Conservation (phyloP, 2,797 vertebrate genomes). For the Trachurus trachurus region DNA sequence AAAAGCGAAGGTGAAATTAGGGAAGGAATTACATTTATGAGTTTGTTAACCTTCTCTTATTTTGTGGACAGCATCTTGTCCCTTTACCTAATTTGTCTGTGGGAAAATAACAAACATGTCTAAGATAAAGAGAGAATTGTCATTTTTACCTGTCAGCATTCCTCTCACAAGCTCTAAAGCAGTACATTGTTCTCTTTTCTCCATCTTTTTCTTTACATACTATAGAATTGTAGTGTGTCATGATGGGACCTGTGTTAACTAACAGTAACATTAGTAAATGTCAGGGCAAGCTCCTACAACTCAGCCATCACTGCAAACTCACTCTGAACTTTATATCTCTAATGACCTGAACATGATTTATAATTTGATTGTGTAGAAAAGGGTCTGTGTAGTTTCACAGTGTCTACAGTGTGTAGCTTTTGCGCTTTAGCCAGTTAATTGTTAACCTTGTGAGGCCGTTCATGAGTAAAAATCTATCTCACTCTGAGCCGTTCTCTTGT, state of each 20-base stretch:
- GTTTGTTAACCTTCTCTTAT: not conserved
- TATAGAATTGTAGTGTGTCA: not conserved
- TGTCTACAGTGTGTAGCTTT: not conserved
- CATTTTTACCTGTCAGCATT: constrained; percentile 1
- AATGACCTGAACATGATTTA: not conserved
- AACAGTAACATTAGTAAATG: constrained; percentile 42
- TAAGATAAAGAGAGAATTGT: not conserved
- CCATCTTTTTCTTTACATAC: too few species aligned
- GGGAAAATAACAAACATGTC: not conserved
- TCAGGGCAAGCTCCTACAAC: constrained; percentile 17
- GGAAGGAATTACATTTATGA: too few species aligned
- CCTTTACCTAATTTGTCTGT: not conserved
- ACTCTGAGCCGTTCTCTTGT: too few species aligned
- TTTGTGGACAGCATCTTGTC: not conserved
- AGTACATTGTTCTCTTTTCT: not conserved
- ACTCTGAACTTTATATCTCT: not conserved
- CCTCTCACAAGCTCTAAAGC: constrained; percentile 8
- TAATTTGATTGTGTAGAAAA: not conserved
- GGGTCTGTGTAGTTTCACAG: not conserved
- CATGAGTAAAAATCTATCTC: too few species aligned
- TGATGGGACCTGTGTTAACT: constrained; percentile 17
- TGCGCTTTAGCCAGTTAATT: not conserved
- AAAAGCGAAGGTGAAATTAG: too few species aligned
- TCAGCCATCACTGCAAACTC: constrained; percentile 9
- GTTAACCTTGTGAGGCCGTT: too few species aligned